phyloP scores from a whole-genome alignment of 2,888 invertebrate genomes.

The Lasioglossum villosulum region DNA sequence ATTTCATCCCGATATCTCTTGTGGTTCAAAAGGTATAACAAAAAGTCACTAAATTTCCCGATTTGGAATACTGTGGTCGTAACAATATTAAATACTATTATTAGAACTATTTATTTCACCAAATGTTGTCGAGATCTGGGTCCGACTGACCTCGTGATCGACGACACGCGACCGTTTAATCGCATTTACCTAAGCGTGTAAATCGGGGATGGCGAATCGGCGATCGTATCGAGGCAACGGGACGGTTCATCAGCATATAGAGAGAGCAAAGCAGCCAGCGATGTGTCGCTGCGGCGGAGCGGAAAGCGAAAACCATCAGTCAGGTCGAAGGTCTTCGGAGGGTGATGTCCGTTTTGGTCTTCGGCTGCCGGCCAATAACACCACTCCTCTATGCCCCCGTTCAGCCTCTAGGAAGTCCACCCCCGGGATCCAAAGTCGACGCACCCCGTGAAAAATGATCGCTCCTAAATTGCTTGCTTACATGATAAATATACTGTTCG shows the following conservation, averaged over 20 bases:
- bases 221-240: constrained; percentile 51
- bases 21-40: too few relatives aligned
- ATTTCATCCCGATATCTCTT: too few relatives aligned
- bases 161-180: constrained; percentile 25
- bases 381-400: constrained; percentile 53
- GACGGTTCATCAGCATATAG: constrained; percentile 79
- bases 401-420: constrained; percentile 41
- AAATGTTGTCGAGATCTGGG: background rate
- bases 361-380: constrained; percentile 83
- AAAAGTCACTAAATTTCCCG: too few relatives aligned
- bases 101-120: background rate
- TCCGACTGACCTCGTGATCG: background rate
- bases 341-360: constrained; percentile 82
- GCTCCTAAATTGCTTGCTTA: constrained; percentile 84
- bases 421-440: constrained; percentile 78
- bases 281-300: constrained; percentile 66
- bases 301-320: constrained; percentile 80
- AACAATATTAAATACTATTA: background rate
- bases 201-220: constrained; percentile 33
- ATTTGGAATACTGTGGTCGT: too few relatives aligned
- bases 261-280: constrained; percentile 29
- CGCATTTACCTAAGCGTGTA: constrained; percentile 28
- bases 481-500: constrained; percentile 83
- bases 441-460: constrained; percentile 84
- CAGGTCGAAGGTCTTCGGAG: constrained; percentile 75